phyloP scores from a whole-genome alignment of 2,888 invertebrate species.

The Aplocera efformata region DNA sequence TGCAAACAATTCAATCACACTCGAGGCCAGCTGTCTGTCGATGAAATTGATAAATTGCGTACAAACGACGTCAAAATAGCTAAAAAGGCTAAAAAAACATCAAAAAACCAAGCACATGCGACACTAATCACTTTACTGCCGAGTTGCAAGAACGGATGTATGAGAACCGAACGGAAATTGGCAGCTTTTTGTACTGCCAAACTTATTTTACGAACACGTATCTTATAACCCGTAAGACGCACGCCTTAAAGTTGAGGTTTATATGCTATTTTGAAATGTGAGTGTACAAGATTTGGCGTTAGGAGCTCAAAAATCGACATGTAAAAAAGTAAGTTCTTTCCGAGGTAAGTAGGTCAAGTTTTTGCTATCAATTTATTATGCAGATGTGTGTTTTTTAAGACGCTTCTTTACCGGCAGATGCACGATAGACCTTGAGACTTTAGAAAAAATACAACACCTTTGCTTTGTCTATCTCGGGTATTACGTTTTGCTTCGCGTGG shows the following conservation, averaged over 20 bases:
- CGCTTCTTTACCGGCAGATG: constrained; percentile 70
- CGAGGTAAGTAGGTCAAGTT: constrained; percentile 64
- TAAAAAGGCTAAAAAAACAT: constrained; percentile 58
- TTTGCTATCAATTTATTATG: constrained; percentile 76
- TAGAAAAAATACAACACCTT: constrained; percentile 68
- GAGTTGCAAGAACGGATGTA: constrained; percentile 76
- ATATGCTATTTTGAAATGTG: constrained; percentile 3
- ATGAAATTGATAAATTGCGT: constrained; percentile 60
- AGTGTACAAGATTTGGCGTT: constrained; percentile 8
- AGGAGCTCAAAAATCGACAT: constrained; percentile 27
- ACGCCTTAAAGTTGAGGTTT: constrained; percentile 30
- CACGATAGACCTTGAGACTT: constrained; percentile 66
- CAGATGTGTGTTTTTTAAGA: constrained; percentile 66
- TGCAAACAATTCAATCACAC: constrained; percentile 40
- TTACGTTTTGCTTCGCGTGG: constrained; percentile 20
- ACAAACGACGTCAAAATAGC: constrained; percentile 51
- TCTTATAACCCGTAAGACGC: constrained; percentile 20
- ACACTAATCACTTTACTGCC: constrained; percentile 69
- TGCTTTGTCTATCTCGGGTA: constrained; percentile 41
- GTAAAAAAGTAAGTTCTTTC: constrained; percentile 32
- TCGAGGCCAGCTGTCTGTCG: constrained; percentile 60
- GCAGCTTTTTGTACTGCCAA: constrained; percentile 63
- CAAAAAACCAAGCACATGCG: constrained; percentile 66
- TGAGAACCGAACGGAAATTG: constrained; percentile 72
- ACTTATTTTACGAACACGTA: constrained; percentile 16